Evolutionary conservation across 2,888 invertebrate genomes (phyloP), one percentile per base, ranked within the genome.

Genomic region (Hemithea aestivaria): DNA sequence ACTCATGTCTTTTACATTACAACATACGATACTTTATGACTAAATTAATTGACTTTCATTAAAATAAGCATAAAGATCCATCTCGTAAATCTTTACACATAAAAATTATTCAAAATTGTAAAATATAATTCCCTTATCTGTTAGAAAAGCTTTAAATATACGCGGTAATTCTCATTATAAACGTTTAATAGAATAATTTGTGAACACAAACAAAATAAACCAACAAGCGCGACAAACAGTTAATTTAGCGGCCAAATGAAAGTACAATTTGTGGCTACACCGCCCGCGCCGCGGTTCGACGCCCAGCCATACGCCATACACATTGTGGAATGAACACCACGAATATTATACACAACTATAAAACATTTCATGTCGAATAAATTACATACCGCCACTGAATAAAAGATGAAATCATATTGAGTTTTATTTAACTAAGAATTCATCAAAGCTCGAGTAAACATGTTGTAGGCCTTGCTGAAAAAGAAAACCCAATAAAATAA

Each of bases 181-280:
- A 23, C 1, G 12, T 20, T 25, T 21, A 21, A 11, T 29, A 25
- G 24, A 9, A 25, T 39, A 40, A 35, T 40, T 27, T 10, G 35
- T 26, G 27, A 10, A 10, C 30, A 27, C 20, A 32, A 29, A 34
- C 34, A 23, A 24, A 40, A 40, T 35, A 24, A 40, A 40, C 34
- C 25, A 40, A 40, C 31, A 40, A 24, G 49, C 49, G 59, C 62
- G 62, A 66, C 66, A 73, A 71, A 72, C 72, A 67, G 62, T 62
- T 58, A 64, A 56, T 63, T 69, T 66, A 69, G 62, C 64, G 62
- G 62, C 59, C 62, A 59, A 70, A 75, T 75, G 66, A 72, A 69
- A 75, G 69, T 72, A 66, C 67, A 67, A 74, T 76, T 75, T 74
- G 74, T 51, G 73, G 71, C 32, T 51, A 53, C 41, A 53, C 39